Evolutionary conservation across 2,797 vertebrate species (phyloP).

Genomic region (Chaetodon trifasciatus): DNA sequence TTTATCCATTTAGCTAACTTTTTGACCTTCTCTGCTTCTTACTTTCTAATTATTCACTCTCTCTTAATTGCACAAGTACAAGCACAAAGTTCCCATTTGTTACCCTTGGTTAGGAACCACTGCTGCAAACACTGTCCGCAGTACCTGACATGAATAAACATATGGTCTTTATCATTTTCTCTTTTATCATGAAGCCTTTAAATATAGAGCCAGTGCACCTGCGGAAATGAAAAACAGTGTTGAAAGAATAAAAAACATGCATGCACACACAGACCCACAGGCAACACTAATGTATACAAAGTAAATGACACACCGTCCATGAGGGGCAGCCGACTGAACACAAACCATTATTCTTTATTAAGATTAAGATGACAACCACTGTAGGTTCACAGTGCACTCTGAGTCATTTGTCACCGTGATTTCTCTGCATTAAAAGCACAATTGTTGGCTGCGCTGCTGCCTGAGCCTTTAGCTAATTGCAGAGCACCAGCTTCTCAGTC

Average conservation of each 20-base stretch:
- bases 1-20: background rate
- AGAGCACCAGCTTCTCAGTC: constrained; percentile 41
- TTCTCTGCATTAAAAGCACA: constrained; percentile 50
- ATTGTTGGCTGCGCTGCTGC: constrained; percentile 51
- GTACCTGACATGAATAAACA: constrained; percentile 17
- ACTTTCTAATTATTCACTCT: background rate
- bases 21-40: background rate
- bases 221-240: constrained; percentile 8
- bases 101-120: background rate
- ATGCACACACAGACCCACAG: constrained; percentile 15
- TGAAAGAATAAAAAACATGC: background rate
- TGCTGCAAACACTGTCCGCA: constrained; percentile 18
- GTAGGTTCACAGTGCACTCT: constrained; percentile 45
- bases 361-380: constrained; percentile 59
- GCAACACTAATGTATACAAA: constrained; percentile 51
- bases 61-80: background rate
- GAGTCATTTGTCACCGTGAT: constrained; percentile 63
- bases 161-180: constrained; percentile 33
- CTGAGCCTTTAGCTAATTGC: constrained; percentile 64
- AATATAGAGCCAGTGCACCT: constrained; percentile 34
- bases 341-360: constrained; percentile 78
- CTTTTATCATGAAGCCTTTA: constrained; percentile 52
- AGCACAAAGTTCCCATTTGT: background rate
- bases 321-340: constrained; percentile 49
- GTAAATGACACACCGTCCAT: constrained; percentile 38